phyloP scores from a whole-genome alignment of 2,888 invertebrate species.

The Mythimna lalbum region DNA sequence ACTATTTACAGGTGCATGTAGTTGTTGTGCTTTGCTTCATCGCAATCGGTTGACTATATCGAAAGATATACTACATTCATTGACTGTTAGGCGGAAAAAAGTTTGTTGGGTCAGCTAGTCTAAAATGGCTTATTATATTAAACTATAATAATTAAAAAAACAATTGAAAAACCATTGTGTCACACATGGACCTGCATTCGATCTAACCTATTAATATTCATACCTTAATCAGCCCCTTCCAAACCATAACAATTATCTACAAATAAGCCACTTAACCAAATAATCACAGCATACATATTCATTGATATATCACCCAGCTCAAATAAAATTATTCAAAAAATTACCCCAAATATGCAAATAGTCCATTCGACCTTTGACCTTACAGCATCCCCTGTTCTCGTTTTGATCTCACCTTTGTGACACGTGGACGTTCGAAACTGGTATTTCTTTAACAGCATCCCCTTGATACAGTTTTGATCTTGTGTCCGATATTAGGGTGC shows the following conservation, averaged over 20 bases:
- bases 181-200: too few species aligned
- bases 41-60: too few species aligned
- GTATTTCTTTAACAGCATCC: conserved; percentile 63
- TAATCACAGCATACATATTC: conserved; percentile 33
- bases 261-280: conserved; percentile 16
- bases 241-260: not conserved
- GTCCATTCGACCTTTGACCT: conserved; percentile 64
- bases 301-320: conserved; percentile 18
- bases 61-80: too few species aligned
- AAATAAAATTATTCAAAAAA: conserved; percentile 44
- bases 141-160: too few species aligned
- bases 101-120: too few species aligned
- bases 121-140: too few species aligned
- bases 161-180: too few species aligned
- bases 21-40: too few species aligned
- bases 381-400: conserved; percentile 79
- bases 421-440: conserved; percentile 58
- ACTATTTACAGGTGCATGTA: too few species aligned
- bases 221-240: not conserved
- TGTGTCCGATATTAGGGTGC: conserved; percentile 41
- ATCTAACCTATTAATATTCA: not conserved
- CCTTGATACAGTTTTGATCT: conserved; percentile 79
- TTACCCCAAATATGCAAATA: conserved; percentile 67
- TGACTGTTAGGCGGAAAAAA: too few species aligned
- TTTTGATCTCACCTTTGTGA: conserved; percentile 71